A percentile compares a stretch with the other conserved stretches of the same genome.
These are phyloP conservation scores for Epirrhoe alternata DNA, from an alignment of 2,888 invertebrate species.

Conservation along the genomic window DNA sequence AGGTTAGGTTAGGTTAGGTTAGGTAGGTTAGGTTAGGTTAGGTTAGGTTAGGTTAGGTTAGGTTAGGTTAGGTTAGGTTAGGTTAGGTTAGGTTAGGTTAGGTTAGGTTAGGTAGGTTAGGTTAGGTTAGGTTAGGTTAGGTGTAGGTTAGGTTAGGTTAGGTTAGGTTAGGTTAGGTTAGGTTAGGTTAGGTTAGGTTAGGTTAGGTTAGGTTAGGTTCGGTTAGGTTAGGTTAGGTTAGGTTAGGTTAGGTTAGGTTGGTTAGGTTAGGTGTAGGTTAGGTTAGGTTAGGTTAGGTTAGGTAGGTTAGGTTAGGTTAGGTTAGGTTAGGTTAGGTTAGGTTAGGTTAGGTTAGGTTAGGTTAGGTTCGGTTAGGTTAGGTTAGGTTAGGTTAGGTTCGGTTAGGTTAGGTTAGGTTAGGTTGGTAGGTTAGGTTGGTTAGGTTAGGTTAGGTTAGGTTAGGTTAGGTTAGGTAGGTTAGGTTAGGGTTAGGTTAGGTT, in stretches of 20 bases:
- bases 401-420: constrained; percentile 29
- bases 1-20: no score
- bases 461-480: constrained; percentile 29
- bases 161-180: constrained; percentile 23
- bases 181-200: constrained; percentile 22
- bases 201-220: constrained; percentile 23
- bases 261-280: no score
- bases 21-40: constrained; percentile 19
- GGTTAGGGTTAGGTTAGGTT: constrained; percentile 30
- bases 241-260: constrained; percentile 23
- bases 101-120: constrained; percentile 23
- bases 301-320: constrained; percentile 23
- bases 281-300: constrained; percentile 23
- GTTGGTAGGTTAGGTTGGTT: no score
- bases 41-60: constrained; percentile 23
- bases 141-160: no score
- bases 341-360: constrained; percentile 21
- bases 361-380: no score
- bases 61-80: constrained; percentile 22
- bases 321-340: constrained; percentile 22
- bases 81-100: constrained; percentile 23
- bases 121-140: no score
- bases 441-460: constrained; percentile 31
- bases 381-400: constrained; percentile 33
- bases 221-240: constrained; percentile 27